Conservation (phyloP, 2,888 invertebrate genomes). For the Aspidapion aeneum region DNA sequence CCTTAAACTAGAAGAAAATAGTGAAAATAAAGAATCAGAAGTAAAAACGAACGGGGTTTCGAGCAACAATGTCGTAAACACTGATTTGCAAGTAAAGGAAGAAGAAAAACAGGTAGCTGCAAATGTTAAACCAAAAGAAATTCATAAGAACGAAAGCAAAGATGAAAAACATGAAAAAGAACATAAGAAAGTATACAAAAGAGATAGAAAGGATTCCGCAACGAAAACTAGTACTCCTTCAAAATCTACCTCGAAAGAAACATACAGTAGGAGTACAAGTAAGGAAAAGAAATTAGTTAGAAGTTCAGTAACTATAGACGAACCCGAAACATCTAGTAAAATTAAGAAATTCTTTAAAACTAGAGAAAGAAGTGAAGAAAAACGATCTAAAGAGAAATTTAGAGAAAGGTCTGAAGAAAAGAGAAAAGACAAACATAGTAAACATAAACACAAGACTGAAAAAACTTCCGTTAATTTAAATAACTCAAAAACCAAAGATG, state of each 20-base stretch:
- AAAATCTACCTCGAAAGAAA: slow-evolving; percentile 17
- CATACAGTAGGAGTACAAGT: slow-evolving; percentile 24
- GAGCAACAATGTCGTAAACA: not conserved
- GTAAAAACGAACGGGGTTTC: not conserved
- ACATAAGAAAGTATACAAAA: slow-evolving; percentile 6
- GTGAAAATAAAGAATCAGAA: not conserved
- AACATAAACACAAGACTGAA: not conserved
- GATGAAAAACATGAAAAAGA: slow-evolving; percentile 17
- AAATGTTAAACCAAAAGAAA: not conserved
- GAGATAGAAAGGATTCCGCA: slow-evolving; percentile 1
- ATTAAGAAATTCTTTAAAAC: not conserved
- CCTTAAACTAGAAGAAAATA: not conserved
- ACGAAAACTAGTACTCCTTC: slow-evolving; percentile 8
- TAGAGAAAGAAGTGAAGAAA: no score
- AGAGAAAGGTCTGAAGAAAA: slow-evolving; percentile 13
- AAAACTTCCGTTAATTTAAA: not conserved
- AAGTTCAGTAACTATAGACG: slow-evolving; percentile 29
- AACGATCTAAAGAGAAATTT: slow-evolving; percentile 7
- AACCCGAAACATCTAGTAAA: slow-evolving; percentile 14
- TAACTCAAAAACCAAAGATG: not conserved
- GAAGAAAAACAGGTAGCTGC: not conserved
- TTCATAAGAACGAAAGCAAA: not conserved
- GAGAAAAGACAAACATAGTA: slow-evolving; percentile 7
- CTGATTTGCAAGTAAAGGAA: not conserved
- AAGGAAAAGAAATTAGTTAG: slow-evolving; percentile 34